phyloP scores from a whole-genome alignment of 1,140 invertebrate genomes.

The Sycophila sp. region DNA sequence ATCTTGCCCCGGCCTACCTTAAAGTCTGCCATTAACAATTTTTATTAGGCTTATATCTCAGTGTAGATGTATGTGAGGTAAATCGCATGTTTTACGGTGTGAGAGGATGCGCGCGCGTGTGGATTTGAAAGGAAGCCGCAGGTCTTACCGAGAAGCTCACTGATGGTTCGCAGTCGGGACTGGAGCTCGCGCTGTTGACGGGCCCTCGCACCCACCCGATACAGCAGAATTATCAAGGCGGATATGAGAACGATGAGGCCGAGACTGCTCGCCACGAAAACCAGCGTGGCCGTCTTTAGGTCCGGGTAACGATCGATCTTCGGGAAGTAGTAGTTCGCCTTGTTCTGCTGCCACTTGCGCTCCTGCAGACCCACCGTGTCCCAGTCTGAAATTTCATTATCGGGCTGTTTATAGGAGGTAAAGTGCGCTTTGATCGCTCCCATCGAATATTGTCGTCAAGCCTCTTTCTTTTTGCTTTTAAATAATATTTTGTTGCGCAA shows the following conservation, averaged over 20 bases:
- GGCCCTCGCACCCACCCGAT: conserved; percentile 72
- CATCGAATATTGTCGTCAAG: too few relatives aligned
- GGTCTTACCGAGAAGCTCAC: conserved; percentile 70
- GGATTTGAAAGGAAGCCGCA: too few relatives aligned
- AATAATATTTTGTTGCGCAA: too few relatives aligned
- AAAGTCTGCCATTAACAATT: too few relatives aligned
- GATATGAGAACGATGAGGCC: conserved; percentile 73
- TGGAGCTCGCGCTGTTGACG: conserved; percentile 73
- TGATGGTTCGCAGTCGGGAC: conserved; percentile 74
- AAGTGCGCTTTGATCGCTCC: too few relatives aligned
- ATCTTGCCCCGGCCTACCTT: too few relatives aligned
- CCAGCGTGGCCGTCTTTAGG: conserved; percentile 73
- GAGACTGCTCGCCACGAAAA: conserved; percentile 73
- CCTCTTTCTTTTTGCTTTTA: too few relatives aligned
- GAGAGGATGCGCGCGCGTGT: too few relatives aligned
- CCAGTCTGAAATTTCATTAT: conserved; percentile 68
- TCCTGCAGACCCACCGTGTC: conserved; percentile 68
- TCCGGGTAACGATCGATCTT: conserved; percentile 75
- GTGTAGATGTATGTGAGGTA: neutral
- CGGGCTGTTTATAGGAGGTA: too few relatives aligned
- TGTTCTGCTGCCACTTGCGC: conserved; percentile 75
- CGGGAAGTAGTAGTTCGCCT: conserved; percentile 79
- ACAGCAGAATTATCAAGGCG: conserved; percentile 72
- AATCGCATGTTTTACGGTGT: neutral
- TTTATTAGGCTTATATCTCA: too few relatives aligned